Evolutionary conservation across 2,113 vertebrate species (phyloP), one percentile per base, ranked within the genome.

Genomic region (Fulmarus glacialis): DNA sequence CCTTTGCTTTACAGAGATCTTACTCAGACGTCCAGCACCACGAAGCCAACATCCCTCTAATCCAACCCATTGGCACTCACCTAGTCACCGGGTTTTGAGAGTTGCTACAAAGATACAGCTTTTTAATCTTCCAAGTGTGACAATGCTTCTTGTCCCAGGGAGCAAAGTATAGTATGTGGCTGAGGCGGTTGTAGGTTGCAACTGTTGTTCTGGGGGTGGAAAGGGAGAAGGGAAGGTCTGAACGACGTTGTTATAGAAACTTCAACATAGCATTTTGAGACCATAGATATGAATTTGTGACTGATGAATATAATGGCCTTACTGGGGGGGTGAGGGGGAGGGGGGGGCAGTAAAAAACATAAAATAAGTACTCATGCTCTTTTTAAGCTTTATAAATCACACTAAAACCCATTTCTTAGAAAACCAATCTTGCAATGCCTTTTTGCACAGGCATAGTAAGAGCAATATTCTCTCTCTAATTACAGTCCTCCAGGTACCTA

Each of bases 401-500:
- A 24, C 34, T 48, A 38, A 56, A 58, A 16, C 14, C 22, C 38
- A 53, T 3, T 70, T 53, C 17, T 87, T 89, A 22, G 27, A 53
- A 81, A 97, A 73, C 4, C 26, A 73, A 21, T 59, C 7, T n/a
- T 4, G 3, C 55, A 81, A 24, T 22, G 12, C 6, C 11, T 64
- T 83, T 90, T 77, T 63, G 34, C 7, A 13, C 8, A 58, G 38
- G 23, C 45, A 17, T 16, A 48, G 47, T 20, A 59, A 32, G 6
- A 80, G 11, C 10, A 24, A 21, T 16, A 43, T 24, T 19, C 2
- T 72, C 26, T 48, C 5, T 2, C 17, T 63, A 79, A 43, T 59
- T 43, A 26, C 12, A 53, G 12, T 21, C 72, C 16, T 48, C 40
- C 9, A 47, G 14, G 14, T 19, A 64, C 7, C 3, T 0, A 0